Conservation (phyloP, 2,888 invertebrate species). For the Lasioglossum marginatum region DNA sequence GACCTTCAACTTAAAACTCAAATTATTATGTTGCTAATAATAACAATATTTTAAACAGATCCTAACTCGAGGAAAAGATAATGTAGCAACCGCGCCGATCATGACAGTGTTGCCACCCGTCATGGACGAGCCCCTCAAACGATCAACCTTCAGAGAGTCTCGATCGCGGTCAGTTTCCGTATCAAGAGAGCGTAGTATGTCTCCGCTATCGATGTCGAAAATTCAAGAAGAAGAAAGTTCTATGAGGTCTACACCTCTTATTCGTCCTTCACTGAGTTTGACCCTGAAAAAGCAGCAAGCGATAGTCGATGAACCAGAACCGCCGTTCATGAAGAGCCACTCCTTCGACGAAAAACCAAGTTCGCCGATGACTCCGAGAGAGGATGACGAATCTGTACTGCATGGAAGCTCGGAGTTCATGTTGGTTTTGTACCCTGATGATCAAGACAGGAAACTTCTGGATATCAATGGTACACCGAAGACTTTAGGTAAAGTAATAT, state of each 20-base stretch:
- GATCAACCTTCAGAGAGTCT: constrained; percentile 56
- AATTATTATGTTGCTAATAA: not conserved
- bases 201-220: constrained; percentile 66
- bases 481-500: constrained; percentile 29
- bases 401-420: constrained; percentile 93
- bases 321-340: not conserved
- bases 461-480: constrained; percentile 10
- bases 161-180: constrained; percentile 58
- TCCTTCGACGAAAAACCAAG: constrained; percentile 31
- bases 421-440: constrained; percentile 89
- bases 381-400: constrained; percentile 84
- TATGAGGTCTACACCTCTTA: not conserved
- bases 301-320: constrained; percentile 38
- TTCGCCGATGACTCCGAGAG: constrained; percentile 61
- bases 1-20: not conserved
- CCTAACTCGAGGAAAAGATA: constrained; percentile 23
- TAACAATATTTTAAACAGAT: constrained; percentile 6
- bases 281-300: constrained; percentile 56
- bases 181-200: constrained; percentile 71
- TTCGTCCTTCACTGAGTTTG: constrained; percentile 31
- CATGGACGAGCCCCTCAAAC: constrained; percentile 70
- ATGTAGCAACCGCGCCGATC: constrained; percentile 23
- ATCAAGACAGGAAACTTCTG: constrained; percentile 61
- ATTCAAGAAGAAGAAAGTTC: constrained; percentile 57
- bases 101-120: constrained; percentile 64